Conservation (phyloP, 2,113 vertebrate genomes). For the Urocolius indicus region DNA sequence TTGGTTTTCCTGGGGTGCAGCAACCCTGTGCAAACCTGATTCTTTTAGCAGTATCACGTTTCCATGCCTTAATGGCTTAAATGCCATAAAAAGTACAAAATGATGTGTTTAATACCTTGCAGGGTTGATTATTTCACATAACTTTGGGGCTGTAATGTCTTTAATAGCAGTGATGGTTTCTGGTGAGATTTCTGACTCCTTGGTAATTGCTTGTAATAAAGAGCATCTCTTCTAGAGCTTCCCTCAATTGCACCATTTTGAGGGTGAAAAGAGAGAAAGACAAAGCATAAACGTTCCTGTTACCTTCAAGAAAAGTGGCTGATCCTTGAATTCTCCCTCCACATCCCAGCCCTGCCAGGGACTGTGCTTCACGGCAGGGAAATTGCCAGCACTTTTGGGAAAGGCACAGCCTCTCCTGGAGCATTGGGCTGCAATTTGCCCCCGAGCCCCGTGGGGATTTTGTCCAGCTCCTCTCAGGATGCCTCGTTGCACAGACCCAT, state of each 20-base stretch:
- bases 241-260: not conserved
- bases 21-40: not conserved
- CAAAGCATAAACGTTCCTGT: not conserved
- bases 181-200: not conserved
- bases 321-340: not conserved
- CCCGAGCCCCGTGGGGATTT: not conserved
- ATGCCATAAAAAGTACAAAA: not conserved
- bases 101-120: not conserved
- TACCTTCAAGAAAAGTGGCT: not conserved
- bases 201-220: not conserved
- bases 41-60: not conserved
- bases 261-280: no score
- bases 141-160: not conserved
- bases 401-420: not conserved
- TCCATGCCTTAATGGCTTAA: not conserved
- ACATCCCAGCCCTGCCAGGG: not conserved
- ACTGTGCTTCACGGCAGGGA: not conserved
- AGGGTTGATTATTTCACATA: not conserved
- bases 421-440: not conserved
- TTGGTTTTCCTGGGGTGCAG: not conserved
- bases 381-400: not conserved
- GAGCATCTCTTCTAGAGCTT: not conserved
- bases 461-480: rapidly evolving
- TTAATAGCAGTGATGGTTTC: not conserved
- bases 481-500: not conserved